Conservation (phyloP, 1,140 invertebrate genomes). For the Drosophila arawakana region DNA sequence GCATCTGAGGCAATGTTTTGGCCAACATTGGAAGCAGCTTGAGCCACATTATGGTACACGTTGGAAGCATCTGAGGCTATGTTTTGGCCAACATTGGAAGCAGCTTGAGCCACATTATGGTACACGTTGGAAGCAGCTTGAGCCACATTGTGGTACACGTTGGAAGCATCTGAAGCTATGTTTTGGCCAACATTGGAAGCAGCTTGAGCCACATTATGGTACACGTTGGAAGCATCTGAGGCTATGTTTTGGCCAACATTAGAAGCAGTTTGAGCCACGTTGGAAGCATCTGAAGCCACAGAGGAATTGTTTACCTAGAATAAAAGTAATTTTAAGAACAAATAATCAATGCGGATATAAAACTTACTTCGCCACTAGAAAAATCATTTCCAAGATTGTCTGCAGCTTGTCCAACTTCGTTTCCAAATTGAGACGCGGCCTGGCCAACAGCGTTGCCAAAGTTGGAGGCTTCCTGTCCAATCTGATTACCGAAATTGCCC, state of each 20-base stretch:
- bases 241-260: conserved; percentile 8
- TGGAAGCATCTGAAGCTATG: not conserved
- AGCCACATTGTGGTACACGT: not conserved
- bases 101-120: not conserved
- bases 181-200: not conserved
- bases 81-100: not conserved
- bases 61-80: not conserved
- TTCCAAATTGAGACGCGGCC: conserved; percentile 20
- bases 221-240: not conserved
- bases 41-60: not conserved
- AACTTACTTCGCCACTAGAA: conserved; percentile 5
- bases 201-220: not conserved
- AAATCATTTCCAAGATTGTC: not conserved
- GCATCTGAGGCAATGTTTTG: not conserved
- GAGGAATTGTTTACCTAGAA: not conserved
- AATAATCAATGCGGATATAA: not conserved
- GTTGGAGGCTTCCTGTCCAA: conserved; percentile 43
- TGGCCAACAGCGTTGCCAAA: conserved; percentile 18
- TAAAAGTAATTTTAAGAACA: not conserved
- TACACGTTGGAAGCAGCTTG: not conserved
- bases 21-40: conserved; percentile 1
- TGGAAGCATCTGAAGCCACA: not conserved
- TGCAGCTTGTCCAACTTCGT: conserved; percentile 2
- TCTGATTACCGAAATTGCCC: conserved; percentile 39
- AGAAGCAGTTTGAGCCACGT: not conserved